Percentiles rank a stretch among this genome's conserved stretches.
phyloP scores from a whole-genome alignment of 2,797 vertebrate species.

The Hoplostethus atlanticus region DNA sequence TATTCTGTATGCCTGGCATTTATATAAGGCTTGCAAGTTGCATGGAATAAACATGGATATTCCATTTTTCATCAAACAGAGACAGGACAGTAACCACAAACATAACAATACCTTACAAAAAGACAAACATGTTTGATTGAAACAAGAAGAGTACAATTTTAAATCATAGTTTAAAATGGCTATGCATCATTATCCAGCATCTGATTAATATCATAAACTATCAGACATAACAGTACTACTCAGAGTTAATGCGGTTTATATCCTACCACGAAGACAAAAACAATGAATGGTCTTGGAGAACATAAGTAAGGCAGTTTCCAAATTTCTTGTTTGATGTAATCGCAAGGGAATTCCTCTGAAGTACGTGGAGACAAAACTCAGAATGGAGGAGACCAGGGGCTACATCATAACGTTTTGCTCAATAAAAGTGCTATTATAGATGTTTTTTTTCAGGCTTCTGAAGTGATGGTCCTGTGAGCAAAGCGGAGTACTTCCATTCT shows the following conservation, averaged over 20 bases:
- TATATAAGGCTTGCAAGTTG: conserved; percentile 28
- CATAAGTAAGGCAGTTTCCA: conserved; percentile 11
- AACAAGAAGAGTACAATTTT: conserved; percentile 29
- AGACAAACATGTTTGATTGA: conserved; percentile 31
- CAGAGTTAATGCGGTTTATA: background rate
- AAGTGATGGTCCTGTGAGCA: conserved; percentile 18
- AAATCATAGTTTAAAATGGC: conserved; percentile 34
- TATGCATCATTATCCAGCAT: conserved; percentile 62
- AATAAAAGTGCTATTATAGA: conserved; percentile 1
- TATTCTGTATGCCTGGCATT: conserved; percentile 48
- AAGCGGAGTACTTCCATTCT: conserved; percentile 27
- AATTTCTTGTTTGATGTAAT: conserved; percentile 9
- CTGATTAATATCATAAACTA: conserved; percentile 39
- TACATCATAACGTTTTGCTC: background rate
- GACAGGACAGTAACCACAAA: conserved; percentile 44
- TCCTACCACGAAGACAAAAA: conserved; percentile 22
- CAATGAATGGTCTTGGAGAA: conserved; percentile 2
- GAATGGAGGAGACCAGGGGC: background rate
- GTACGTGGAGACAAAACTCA: conserved; percentile 1
- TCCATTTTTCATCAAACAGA: conserved; percentile 23
- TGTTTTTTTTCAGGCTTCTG: conserved; percentile 24
- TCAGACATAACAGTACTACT: conserved; percentile 13
- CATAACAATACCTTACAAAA: conserved; percentile 27
- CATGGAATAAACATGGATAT: conserved; percentile 39
- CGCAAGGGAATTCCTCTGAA: conserved; percentile 18